Percentiles rank a stretch among this genome's conserved stretches.
These are phyloP conservation scores for Tenebrio molitor DNA, from an alignment of 1,140 invertebrate genomes.

Conservation along the genomic window DNA sequence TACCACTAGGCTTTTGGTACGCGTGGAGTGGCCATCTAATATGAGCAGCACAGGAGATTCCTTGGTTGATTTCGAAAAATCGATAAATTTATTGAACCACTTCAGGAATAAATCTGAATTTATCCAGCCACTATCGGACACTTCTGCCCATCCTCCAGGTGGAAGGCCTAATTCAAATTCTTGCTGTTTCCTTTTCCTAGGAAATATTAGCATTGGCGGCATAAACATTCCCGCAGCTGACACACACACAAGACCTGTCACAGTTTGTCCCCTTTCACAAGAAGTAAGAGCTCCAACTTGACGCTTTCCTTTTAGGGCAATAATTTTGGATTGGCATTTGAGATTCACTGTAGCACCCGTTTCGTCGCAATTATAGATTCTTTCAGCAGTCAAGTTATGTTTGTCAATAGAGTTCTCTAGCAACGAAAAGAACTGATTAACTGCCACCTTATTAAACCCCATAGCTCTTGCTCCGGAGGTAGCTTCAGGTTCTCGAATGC, in stretches of 20 bases:
- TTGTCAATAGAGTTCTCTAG: no score
- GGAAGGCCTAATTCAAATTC: conserved; percentile 5
- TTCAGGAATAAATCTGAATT: conserved; percentile 55
- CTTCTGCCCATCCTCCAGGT: conserved; percentile 53
- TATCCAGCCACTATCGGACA: conserved; percentile 57
- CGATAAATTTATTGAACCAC: conserved; percentile 60
- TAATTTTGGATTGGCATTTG: no score
- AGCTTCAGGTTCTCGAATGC: no score
- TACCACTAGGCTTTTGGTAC: not conserved
- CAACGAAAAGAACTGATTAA: no score
- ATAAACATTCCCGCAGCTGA: not conserved
- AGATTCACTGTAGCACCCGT: no score
- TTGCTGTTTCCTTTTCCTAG: not conserved
- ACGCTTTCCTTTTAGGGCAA: not conserved
- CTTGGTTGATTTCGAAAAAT: conserved; percentile 47
- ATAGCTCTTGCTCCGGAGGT: no score
- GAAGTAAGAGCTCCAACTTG: not conserved
- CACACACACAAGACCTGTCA: not conserved
- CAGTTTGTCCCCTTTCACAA: not conserved
- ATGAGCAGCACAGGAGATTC: conserved; percentile 53
- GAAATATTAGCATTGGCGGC: no score
- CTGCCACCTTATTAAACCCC: no score
- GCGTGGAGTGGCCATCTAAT: no score
- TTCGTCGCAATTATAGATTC: no score
- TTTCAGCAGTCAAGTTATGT: no score